These are phyloP conservation scores for Clinocottus analis DNA, from an alignment of 2,113 vertebrate species.

Conservation along the genomic window DNA sequence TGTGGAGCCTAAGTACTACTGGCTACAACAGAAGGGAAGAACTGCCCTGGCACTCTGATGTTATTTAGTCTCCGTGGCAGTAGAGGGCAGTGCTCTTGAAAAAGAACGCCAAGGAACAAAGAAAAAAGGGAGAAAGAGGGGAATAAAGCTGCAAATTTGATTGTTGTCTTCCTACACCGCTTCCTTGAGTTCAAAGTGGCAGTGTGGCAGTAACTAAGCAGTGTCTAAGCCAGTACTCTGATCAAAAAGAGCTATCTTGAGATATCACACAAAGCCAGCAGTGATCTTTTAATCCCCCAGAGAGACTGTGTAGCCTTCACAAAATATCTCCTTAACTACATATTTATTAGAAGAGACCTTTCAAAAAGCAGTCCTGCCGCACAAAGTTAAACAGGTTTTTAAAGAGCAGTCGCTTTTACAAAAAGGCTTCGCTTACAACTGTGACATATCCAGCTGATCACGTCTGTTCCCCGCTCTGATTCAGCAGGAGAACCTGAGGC, in stretches of 20 bases:
- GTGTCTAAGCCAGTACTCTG: conserved; percentile 69
- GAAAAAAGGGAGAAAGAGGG: conserved; percentile 19
- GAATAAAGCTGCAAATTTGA: conserved; percentile 49
- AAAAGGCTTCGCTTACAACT: conserved; percentile 43
- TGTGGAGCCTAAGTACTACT: conserved; percentile 64
- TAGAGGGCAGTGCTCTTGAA: conserved; percentile 66
- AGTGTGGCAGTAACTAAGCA: conserved; percentile 55
- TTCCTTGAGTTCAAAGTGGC: conserved; percentile 57
- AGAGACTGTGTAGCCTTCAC: conserved; percentile 65
- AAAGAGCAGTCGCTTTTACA: conserved; percentile 48
- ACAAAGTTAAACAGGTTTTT: conserved; percentile 58
- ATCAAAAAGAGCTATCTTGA: conserved; percentile 75
- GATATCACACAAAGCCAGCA: conserved; percentile 76
- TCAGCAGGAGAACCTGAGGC: conserved; percentile 46
- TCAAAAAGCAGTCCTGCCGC: conserved; percentile 49
- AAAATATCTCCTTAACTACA: conserved; percentile 73
- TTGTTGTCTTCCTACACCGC: conserved; percentile 55
- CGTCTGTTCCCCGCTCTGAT: conserved; percentile 41
- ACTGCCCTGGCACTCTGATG: conserved; percentile 37
- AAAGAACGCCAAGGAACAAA: conserved; percentile 32
- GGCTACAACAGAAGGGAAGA: conserved; percentile 60
- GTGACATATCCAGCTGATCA: conserved; percentile 49
- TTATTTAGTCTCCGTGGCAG: conserved; percentile 61
- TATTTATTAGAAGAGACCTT: conserved; percentile 74
- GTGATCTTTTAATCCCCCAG: conserved; percentile 71